Percentiles rank a stretch among this genome's conserved stretches.
Conservation (phyloP, 2,113 vertebrate species). For the Psilopsiagon aymara region DNA sequence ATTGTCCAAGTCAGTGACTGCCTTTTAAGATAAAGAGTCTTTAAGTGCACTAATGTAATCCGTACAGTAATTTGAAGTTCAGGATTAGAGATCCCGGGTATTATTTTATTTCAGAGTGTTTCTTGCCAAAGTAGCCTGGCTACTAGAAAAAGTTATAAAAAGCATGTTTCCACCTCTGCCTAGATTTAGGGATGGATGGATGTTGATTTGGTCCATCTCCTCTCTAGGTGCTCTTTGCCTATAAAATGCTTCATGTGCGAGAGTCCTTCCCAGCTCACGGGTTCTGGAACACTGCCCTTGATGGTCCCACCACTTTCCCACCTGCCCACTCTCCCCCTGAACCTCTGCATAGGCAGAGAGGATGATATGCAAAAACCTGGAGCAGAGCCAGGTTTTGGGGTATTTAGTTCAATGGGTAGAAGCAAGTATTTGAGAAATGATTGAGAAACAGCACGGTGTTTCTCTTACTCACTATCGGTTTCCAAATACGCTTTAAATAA, state of each 20-base stretch:
- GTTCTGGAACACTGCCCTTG: neutral
- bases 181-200: neutral
- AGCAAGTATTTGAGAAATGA: slow-evolving; percentile 24
- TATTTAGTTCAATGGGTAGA: neutral
- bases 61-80: neutral
- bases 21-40: neutral
- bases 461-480: neutral
- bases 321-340: neutral
- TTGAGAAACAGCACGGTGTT: neutral
- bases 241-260: neutral
- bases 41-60: neutral
- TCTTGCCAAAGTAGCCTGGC: neutral
- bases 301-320: neutral
- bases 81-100: neutral
- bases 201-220: neutral
- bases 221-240: neutral
- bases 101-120: neutral
- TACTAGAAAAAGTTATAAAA: neutral
- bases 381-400: neutral
- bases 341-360: neutral
- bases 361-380: fast-evolving
- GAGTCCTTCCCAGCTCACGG: fast-evolving
- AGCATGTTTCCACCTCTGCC: neutral
- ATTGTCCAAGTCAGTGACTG: neutral
- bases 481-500: slow-evolving; percentile 62